Conservation (phyloP, 2,113 vertebrate genomes). For the Mirounga angustirostris region DNA sequence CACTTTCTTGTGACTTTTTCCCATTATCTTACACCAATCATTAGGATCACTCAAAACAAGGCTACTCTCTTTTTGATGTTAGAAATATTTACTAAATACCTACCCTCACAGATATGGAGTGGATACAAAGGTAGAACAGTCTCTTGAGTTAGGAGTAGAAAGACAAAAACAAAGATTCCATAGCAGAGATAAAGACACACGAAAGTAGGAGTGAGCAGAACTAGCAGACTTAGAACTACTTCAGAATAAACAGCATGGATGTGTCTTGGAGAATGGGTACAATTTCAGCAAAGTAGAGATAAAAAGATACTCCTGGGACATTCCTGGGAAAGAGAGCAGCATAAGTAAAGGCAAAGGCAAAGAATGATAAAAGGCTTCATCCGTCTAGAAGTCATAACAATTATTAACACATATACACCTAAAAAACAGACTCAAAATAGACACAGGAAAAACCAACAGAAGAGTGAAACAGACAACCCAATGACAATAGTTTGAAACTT, state of each 20-base stretch:
- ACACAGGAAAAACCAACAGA: neutral
- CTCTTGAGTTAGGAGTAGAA: neutral
- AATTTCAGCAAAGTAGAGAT: neutral
- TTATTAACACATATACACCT: neutral
- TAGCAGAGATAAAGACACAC: neutral
- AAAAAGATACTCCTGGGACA: neutral
- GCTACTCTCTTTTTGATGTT: slow-evolving; percentile 3
- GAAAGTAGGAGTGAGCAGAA: neutral
- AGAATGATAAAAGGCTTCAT: neutral
- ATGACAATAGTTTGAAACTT: neutral
- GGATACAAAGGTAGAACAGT: neutral
- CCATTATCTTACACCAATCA: neutral
- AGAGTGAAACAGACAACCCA: neutral
- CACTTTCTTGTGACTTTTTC: neutral
- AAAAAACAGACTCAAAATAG: neutral
- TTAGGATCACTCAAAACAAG: neutral
- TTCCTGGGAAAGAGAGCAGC: neutral
- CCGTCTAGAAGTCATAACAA: neutral
- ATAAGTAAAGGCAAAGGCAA: neutral
- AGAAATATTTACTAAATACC: slow-evolving; percentile 16
- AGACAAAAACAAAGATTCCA: neutral
- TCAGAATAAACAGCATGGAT: neutral
- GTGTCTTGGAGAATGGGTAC: neutral
- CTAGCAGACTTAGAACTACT: neutral
- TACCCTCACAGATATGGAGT: neutral